Conservation (phyloP, 1,140 invertebrate species). For the Drosophila sturtevanti region DNA sequence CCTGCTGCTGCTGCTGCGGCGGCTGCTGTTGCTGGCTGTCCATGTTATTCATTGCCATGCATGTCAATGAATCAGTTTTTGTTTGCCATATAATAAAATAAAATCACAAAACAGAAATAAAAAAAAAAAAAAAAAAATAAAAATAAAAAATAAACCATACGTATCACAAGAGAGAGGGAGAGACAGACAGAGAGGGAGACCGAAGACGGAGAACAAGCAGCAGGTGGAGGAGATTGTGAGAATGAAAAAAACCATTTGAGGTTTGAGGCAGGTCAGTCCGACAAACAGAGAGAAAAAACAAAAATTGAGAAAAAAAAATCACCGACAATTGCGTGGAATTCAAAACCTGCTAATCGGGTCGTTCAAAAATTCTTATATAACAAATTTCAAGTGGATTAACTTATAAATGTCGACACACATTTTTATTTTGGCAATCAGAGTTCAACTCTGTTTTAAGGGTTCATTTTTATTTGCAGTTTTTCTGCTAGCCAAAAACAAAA, state of each 20-base stretch:
- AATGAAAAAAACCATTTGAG: conserved; percentile 36
- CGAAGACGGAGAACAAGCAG: not conserved
- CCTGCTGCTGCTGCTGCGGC: conserved; percentile 19
- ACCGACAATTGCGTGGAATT: conserved; percentile 13
- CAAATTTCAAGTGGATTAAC: conserved; percentile 54
- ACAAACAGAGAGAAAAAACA: conserved; percentile 25
- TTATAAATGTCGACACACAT: conserved; percentile 36
- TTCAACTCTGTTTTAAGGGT: not conserved
- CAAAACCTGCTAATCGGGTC: conserved; percentile 11
- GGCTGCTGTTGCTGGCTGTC: conserved; percentile 5
- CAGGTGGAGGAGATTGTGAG: not conserved
- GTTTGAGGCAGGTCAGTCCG: conserved; percentile 64
- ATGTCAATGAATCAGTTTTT: conserved; percentile 72
- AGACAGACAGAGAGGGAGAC: not conserved
- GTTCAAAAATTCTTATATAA: conserved; percentile 53
- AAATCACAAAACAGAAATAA: conserved; percentile 12
- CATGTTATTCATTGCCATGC: conserved; percentile 53
- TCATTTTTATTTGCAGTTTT: too few relatives aligned
- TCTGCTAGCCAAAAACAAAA: not conserved
- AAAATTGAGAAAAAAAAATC: conserved; percentile 24
- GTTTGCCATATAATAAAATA: conserved; percentile 45
- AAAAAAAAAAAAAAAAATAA: too few relatives aligned
- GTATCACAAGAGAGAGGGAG: not conserved
- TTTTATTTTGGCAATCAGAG: not conserved
- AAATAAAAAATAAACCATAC: conserved; percentile 11